Conservation (phyloP, 2,113 vertebrate species). For the Caracal caracal region DNA sequence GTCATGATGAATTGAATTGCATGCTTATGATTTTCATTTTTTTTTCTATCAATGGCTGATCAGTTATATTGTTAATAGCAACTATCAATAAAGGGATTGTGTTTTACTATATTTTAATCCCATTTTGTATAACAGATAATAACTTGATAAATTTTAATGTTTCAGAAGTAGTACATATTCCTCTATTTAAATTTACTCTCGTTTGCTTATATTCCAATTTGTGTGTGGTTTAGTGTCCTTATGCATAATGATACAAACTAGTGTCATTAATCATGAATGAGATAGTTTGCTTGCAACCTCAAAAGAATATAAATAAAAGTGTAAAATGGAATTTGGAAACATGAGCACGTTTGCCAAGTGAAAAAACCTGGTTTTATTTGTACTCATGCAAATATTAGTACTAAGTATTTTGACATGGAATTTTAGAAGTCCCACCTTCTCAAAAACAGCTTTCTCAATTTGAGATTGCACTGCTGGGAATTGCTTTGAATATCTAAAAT, state of each 20-base stretch:
- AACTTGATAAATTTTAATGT: not conserved
- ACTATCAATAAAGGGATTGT: not conserved
- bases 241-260: not conserved
- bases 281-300: not conserved
- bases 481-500: conserved; percentile 17
- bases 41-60: not conserved
- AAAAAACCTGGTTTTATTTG: not conserved
- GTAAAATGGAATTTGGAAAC: not conserved
- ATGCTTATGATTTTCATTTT: not conserved
- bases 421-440: not conserved
- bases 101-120: not conserved
- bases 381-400: not conserved
- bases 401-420: not conserved
- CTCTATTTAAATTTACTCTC: not conserved
- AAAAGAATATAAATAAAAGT: conserved; percentile 7
- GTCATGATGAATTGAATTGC: not conserved
- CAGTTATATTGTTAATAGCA: not conserved
- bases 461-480: not conserved
- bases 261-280: not conserved
- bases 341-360: not conserved
- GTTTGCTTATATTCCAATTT: not conserved
- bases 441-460: not conserved
- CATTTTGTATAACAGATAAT: not conserved
- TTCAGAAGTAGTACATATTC: not conserved
- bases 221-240: not conserved